Base-by-base conservation (phyloP, 92 coral and sea anemone species). In the Siderastrea siderea region DNA sequence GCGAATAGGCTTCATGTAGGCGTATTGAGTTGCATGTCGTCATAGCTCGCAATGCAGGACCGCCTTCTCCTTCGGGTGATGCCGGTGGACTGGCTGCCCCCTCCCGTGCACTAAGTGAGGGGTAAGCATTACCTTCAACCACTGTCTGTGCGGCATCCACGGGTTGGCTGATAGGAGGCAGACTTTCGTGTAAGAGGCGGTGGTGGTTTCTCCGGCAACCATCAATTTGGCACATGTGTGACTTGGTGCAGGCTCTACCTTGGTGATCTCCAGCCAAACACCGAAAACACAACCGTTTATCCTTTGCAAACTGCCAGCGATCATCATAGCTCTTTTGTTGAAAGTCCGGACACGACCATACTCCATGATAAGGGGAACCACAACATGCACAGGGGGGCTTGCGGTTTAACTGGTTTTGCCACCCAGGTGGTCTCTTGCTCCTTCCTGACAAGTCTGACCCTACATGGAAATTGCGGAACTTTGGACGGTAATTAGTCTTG, bases 221-320 rank as follows among this genome's bases (percentile, higher is more conserved):
- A 6, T 47, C 44, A n/a, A 86, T 65, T 47, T 81, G 85, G 67
- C 91, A 86, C 3, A 26, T 11, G 11, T 74, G 87, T 12, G 81
- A 45, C 16, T 83, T 52, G 5, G 47, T 68, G 15, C 85, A 91
- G 48, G 71, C 52, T 47, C 67, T 68, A 2, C 94, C 88, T 45
- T 64, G 95, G 80, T 88, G 90, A 16, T 80, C 90, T 72, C 54
- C 47, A 7, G 81, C 76, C 14, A 88, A 73, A 68, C 90, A 88
- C 9, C 84, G 87, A 51, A 87, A 88, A 52, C 94, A 92, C 82
- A 88, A 54, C 26, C 71, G 57, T 43, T 84, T 92, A 60, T 88
- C 90, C 69, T 88, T 84, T 0, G 90, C 92, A 5, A 81, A n/a
- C 55, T 59, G 64, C 92, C 92, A 88, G 12, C 90, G 63, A 7